Conservation (phyloP, 2,888 invertebrate genomes). For the Platycheirus rosarum region DNA sequence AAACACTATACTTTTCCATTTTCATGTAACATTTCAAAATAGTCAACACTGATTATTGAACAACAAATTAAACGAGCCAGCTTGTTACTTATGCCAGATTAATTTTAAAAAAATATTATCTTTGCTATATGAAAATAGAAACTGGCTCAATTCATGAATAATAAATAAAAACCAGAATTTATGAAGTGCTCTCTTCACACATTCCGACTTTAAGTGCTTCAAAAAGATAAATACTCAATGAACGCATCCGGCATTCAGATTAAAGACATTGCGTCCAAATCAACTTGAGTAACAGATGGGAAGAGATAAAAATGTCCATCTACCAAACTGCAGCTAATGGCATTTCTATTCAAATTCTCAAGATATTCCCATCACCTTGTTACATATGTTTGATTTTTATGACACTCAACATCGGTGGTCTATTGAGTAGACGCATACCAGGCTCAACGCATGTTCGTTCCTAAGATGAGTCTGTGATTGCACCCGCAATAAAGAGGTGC, state of each 20-base stretch:
- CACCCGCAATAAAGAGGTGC: slow-evolving; percentile 49
- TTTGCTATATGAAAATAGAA: no score
- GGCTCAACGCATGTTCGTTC: slow-evolving; percentile 14
- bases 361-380: slow-evolving; percentile 35
- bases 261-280: slow-evolving; percentile 9
- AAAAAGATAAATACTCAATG: slow-evolving; percentile 25
- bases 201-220: background rate
- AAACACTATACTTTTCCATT: no score
- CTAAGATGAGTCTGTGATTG: slow-evolving; percentile 43
- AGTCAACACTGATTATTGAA: no score
- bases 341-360: slow-evolving; percentile 55
- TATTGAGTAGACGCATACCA: background rate
- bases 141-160: no score
- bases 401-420: slow-evolving; percentile 50
- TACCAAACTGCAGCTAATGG: slow-evolving; percentile 39
- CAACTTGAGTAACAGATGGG: background rate
- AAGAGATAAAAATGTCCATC: slow-evolving; percentile 12
- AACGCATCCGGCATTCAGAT: slow-evolving; percentile 11
- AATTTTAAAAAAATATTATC: no score
- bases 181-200: slow-evolving; percentile 27
- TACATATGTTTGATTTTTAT: slow-evolving; percentile 56
- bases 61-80: no score
- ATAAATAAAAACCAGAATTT: slow-evolving; percentile 47
- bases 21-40: no score
- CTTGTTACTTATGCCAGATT: no score